Evolutionary conservation across 2,888 invertebrate genomes (phyloP).

Genomic region (Napeogenes sylphis): DNA sequence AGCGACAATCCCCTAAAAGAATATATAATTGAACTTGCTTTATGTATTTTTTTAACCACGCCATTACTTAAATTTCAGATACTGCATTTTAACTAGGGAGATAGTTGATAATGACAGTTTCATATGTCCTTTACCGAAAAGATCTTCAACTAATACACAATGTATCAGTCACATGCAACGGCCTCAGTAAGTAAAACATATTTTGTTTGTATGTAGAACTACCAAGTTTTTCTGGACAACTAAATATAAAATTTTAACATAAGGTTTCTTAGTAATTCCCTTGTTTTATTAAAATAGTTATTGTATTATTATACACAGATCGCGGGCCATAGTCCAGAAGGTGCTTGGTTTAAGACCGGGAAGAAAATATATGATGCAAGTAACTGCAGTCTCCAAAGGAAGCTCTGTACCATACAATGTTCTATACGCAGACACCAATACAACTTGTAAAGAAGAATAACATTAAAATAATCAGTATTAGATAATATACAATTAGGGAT

Average conservation of each 20-base stretch:
- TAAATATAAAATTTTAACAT: neutral
- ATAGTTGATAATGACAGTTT: conserved; percentile 43
- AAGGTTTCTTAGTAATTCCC: neutral
- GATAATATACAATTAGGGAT: conserved; percentile 21
- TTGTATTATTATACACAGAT: conserved; percentile 37
- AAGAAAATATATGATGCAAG: conserved; percentile 65
- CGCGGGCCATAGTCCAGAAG: conserved; percentile 60
- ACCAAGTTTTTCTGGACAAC: no score
- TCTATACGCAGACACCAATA: conserved; percentile 61
- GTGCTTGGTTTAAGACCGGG: conserved; percentile 56
- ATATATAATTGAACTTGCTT: no score
- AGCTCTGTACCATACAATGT: conserved; percentile 59
- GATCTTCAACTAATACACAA: conserved; percentile 40
- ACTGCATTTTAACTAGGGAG: conserved; percentile 58
- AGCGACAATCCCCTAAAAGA: no score
- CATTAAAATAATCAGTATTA: conserved; percentile 34
- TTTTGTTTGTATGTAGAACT: neutral
- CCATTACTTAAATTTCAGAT: conserved; percentile 44
- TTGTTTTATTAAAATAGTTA: neutral
- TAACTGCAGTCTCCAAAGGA: conserved; percentile 57
- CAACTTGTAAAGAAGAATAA: conserved; percentile 54
- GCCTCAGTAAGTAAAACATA: conserved; percentile 52
- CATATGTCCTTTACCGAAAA: conserved; percentile 46
- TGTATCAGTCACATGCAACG: conserved; percentile 54
- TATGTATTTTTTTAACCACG: no score